phyloP scores from a whole-genome alignment of 37 sponge, comb jelly and placozoan genomes.

The Oscarella lobularis region DNA sequence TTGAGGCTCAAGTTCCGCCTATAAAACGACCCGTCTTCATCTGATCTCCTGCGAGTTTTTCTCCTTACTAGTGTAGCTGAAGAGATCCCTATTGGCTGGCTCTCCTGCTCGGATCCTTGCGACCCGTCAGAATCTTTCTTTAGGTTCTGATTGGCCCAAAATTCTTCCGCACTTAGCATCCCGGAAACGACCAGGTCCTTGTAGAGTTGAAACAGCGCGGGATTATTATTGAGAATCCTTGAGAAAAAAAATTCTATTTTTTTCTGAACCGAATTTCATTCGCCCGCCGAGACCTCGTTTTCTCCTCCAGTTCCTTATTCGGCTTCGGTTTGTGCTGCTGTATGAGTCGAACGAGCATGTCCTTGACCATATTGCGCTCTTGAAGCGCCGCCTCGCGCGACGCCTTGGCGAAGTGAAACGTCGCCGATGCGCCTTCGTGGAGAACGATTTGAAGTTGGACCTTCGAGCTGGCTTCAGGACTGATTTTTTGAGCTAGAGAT shows the following conservation, averaged over 20 bases:
- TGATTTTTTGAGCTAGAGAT: constrained; percentile 57
- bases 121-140: too few relatives aligned
- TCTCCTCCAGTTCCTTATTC: constrained; percentile 49
- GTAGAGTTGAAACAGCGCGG: constrained; percentile 53
- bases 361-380: constrained; percentile 42
- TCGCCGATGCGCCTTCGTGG: constrained; percentile 10
- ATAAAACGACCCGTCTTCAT: too few relatives aligned
- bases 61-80: too few relatives aligned
- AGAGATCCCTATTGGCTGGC: too few relatives aligned
- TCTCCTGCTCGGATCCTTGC: too few relatives aligned
- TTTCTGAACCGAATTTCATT: too few relatives aligned
- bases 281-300: too few relatives aligned
- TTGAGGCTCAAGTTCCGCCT: constrained; percentile 66
- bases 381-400: constrained; percentile 19
- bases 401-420: constrained; percentile 59
- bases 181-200: constrained; percentile 65
- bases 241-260: too few relatives aligned
- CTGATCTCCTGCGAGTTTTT: too few relatives aligned
- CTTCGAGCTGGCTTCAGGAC: constrained; percentile 60
- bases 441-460: constrained; percentile 77
- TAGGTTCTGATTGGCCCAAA: constrained; percentile 63
- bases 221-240: constrained; percentile 33
- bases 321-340: constrained; percentile 20
- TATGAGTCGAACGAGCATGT: constrained; percentile 21
- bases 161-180: constrained; percentile 69